A percentile compares a stretch with the other conserved stretches of the same genome.
Evolutionary conservation across 2,888 invertebrate genomes (phyloP).

Genomic region (Pachycephus smyrnensis): DNA sequence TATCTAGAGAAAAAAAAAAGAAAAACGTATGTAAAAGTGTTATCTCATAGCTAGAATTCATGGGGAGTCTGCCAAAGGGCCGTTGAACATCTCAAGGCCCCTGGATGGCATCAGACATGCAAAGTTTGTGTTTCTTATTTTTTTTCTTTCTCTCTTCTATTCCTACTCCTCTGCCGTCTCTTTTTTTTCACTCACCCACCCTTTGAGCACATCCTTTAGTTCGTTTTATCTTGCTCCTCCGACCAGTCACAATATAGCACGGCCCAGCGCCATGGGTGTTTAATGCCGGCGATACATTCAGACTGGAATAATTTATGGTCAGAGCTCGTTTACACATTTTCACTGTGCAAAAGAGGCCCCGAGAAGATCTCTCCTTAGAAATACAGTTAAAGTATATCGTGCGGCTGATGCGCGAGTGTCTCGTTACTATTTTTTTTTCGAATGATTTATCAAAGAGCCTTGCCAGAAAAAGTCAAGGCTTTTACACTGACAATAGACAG

Average conservation of each 20-base stretch:
- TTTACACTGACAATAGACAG: not conserved
- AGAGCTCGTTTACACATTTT: not conserved
- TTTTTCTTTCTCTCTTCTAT: not conserved
- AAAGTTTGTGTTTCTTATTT: not conserved
- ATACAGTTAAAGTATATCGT: not conserved
- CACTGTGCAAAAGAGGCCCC: not conserved
- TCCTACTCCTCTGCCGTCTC: not conserved
- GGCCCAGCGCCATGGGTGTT: not conserved
- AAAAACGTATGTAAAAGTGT: not conserved
- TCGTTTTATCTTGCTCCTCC: not conserved
- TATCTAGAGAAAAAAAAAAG: not conserved
- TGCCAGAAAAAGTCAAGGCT: not conserved
- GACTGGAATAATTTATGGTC: not conserved
- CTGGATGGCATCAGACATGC: not conserved
- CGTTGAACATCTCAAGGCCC: not conserved
- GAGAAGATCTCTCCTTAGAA: not conserved
- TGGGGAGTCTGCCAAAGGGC: not conserved
- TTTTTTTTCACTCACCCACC: not conserved
- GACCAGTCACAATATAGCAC: not conserved
- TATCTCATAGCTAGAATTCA: not conserved
- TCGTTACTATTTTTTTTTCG: not conserved
- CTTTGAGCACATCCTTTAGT: not conserved
- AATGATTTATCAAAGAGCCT: not conserved
- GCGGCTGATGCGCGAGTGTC: not conserved
- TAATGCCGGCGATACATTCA: not conserved